phyloP scores from a whole-genome alignment of 1,140 invertebrate species.

The Caenorhabditis tropicalis region DNA sequence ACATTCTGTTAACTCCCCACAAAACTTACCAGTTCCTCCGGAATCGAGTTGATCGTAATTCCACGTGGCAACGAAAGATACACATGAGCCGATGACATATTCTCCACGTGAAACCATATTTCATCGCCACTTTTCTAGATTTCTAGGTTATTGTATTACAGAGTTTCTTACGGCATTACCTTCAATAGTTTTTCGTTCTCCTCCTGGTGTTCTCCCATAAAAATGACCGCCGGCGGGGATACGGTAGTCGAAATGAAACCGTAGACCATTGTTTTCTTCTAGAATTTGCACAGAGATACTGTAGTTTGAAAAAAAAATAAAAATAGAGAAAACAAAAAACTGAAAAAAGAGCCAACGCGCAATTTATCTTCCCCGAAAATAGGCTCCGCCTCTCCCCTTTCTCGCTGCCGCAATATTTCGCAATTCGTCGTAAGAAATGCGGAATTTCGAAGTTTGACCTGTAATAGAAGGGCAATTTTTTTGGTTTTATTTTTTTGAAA shows the following conservation, averaged over 20 bases:
- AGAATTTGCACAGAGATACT: too few species aligned
- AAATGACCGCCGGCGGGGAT: conserved; percentile 84
- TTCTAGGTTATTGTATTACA: too few species aligned
- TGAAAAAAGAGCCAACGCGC: too few species aligned
- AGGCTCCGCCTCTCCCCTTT: too few species aligned
- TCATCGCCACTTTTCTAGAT: conserved; percentile 75
- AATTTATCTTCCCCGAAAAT: too few species aligned
- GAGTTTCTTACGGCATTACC: neutral
- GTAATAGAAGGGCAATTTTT: too few species aligned
- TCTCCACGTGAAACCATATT: conserved; percentile 98
- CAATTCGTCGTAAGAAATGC: too few species aligned
- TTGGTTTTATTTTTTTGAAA: too few species aligned
- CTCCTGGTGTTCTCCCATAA: conserved; percentile 94
- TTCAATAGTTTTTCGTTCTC: conserved; percentile 81
- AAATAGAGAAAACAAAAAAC: too few species aligned
- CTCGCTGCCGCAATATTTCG: too few species aligned
- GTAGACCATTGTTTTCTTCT: conserved; percentile 64
- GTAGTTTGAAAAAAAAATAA: too few species aligned
- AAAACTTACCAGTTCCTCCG: conserved; percentile 78
- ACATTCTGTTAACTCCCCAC: neutral
- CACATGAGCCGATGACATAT: conserved; percentile 93
- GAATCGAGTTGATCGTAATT: conserved; percentile 94
- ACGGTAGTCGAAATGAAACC: conserved; percentile 76
- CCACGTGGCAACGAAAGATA: conserved; percentile 88
- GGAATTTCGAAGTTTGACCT: too few species aligned